Evolutionary conservation across 2,888 invertebrate species (phyloP).

Genomic region (Aspidapion aeneum): DNA sequence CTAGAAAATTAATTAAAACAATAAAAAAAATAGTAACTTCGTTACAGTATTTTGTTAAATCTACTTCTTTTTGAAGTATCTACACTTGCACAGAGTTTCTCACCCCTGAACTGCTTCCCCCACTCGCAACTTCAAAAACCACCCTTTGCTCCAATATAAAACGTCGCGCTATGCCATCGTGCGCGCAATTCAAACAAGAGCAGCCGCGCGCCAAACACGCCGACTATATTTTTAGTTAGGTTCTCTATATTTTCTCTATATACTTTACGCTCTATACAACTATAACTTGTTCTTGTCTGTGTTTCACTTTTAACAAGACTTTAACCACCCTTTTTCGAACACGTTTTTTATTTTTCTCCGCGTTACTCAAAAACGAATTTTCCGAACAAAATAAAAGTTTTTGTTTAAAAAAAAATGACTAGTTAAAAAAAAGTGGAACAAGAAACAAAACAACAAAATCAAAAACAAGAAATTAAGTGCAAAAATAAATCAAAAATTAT

Average conservation of each 20-base stretch:
- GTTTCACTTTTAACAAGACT: slow-evolving; percentile 17
- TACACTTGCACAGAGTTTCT: not conserved
- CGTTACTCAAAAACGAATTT: no score
- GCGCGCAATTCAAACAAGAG: not conserved
- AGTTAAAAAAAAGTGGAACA: not conserved
- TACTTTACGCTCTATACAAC: not conserved
- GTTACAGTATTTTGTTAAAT: no score
- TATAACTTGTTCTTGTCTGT: no score
- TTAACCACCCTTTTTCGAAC: not conserved
- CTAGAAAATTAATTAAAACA: no score
- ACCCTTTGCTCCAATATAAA: not conserved
- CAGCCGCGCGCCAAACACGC: not conserved
- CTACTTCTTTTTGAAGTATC: not conserved
- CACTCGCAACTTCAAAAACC: slow-evolving; percentile 17
- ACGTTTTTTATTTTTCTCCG: not conserved
- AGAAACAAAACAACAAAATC: not conserved
- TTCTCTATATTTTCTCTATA: not conserved
- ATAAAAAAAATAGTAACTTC: no score
- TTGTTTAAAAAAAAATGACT: not conserved
- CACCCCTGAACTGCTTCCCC: slow-evolving; percentile 13
- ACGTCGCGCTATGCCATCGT: not conserved
- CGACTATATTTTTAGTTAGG: not conserved
- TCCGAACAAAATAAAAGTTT: not conserved
- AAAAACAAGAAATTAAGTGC: not conserved
- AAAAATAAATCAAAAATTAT: slow-evolving; percentile 1